phyloP scores from a whole-genome alignment of 2,113 vertebrate species.

The Emydura subglobosa region DNA sequence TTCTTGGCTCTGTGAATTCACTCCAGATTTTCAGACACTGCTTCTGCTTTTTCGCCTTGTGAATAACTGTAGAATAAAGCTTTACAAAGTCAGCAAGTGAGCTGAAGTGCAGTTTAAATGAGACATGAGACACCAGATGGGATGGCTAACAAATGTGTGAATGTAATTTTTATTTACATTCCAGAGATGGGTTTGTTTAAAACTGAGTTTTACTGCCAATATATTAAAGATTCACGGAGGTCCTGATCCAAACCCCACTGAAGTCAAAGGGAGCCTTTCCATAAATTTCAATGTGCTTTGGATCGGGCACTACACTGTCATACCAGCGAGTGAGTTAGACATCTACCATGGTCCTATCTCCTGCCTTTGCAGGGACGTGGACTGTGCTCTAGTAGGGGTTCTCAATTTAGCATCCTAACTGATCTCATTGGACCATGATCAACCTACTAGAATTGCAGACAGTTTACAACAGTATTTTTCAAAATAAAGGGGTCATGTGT shows the following conservation, averaged over 20 bases:
- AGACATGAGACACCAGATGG: slow-evolving; percentile 13
- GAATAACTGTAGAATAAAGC: slow-evolving; percentile 82
- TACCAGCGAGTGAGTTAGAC: not conserved
- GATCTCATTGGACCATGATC: not conserved
- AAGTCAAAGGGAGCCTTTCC: not conserved
- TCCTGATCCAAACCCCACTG: not conserved
- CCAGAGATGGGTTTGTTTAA: not conserved
- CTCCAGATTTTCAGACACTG: slow-evolving; percentile 87
- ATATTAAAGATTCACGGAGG: slow-evolving; percentile 1
- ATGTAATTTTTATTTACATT: not conserved
- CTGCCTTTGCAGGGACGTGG: not conserved
- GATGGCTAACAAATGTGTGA: not conserved
- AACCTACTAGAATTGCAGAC: not conserved
- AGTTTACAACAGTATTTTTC: not conserved
- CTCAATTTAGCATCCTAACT: not conserved
- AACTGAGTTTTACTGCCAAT: not conserved
- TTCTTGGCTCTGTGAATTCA: slow-evolving; percentile 78
- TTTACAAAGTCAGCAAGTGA: not conserved
- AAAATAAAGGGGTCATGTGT: not conserved
- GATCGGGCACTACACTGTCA: not conserved
- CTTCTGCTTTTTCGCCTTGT: slow-evolving; percentile 82
- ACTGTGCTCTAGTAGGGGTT: not conserved
- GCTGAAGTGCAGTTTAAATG: not conserved
- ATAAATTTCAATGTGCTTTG: not conserved
- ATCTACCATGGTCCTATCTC: not conserved